A percentile compares a stretch with the other conserved stretches of the same genome.
Evolutionary conservation across 2,113 vertebrate species (phyloP).

Genomic region (Perccottus glenii): DNA sequence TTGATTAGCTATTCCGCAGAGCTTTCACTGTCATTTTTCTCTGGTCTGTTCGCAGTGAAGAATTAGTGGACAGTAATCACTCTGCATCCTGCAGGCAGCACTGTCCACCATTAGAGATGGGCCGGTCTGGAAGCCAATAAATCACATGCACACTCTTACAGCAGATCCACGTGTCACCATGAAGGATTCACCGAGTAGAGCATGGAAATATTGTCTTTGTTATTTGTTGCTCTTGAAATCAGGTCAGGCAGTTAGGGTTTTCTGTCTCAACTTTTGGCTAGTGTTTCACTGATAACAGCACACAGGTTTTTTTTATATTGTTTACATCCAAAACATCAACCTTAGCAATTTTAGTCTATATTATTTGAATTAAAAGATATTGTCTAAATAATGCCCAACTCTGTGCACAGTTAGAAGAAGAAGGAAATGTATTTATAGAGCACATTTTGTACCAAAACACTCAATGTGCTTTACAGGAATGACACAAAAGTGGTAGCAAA

Average conservation of each 20-base stretch:
- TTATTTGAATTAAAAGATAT: conserved; percentile 5
- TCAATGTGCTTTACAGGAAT: no score
- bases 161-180: conserved; percentile 55
- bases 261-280: not conserved
- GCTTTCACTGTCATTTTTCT: conserved; percentile 76
- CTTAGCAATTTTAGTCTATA: no score
- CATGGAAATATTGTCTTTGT: conserved; percentile 60
- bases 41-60: conserved; percentile 52
- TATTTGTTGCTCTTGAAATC: conserved; percentile 58
- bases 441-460: no score
- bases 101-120: conserved; percentile 66
- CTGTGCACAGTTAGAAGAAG: not conserved
- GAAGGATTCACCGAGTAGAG: conserved; percentile 65
- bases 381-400: conserved; percentile 8
- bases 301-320: conserved; percentile 9
- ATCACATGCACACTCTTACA: conserved; percentile 57
- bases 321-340: conserved; percentile 13
- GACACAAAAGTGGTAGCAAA: no score
- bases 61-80: conserved; percentile 79
- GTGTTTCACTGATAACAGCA: conserved; percentile 11
- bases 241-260: conserved; percentile 32
- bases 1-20: conserved; percentile 77
- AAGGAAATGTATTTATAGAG: no score
- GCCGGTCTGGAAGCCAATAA: conserved; percentile 48
- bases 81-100: conserved; percentile 66